Base-by-base conservation (phyloP, 2,888 invertebrate species). In the Spilosoma lubricipeda region DNA sequence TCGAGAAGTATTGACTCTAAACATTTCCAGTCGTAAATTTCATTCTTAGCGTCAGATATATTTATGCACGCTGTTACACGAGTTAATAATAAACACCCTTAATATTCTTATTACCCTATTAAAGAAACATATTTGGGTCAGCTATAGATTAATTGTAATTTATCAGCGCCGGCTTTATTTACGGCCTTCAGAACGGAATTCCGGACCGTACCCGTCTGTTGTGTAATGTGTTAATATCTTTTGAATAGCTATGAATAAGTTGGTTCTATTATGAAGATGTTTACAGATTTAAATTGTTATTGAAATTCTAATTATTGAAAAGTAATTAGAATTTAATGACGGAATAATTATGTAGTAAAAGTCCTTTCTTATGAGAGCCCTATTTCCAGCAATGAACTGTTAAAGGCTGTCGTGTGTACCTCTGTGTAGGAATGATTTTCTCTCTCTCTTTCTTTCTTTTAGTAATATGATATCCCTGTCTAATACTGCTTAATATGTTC, bases 41-140 rank as follows among this genome's bases (percentile, higher is more conserved):
- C 0, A 52, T 52, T 23, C 8, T 8, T 5, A 52, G 52, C 9
- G 52, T 56, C 52, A 23, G 9, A 56, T 36, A 36, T 56, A 36
- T 66, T 90, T 87, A 45, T 75, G 79, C 15, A 86, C 56, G 56
- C 23, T 52, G 39, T 66, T 27, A 71, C 36, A 36, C 48, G 52
- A 39, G 45, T 36, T 27, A 48, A 65, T 72, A 59, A 72, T 45
- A 52, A 67, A 73, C 69, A 73, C 33, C 63, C 72, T 68, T 48
- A 30, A 73, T 73, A 39, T 70, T 70, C 42, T 70, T 66, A 33
- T 66, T 59, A 66, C 39, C 52, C 23, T 33, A 52, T 73, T 73
- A 69, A n/a, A 56, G 42, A 63, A 73, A 66, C 56, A 65, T 66
- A 59, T 48, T 74, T 56, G 59, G 70, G 74, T 59, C 67, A 74